Base-by-base conservation (phyloP, 2,113 vertebrate genomes). In the Sylvietta virens region DNA sequence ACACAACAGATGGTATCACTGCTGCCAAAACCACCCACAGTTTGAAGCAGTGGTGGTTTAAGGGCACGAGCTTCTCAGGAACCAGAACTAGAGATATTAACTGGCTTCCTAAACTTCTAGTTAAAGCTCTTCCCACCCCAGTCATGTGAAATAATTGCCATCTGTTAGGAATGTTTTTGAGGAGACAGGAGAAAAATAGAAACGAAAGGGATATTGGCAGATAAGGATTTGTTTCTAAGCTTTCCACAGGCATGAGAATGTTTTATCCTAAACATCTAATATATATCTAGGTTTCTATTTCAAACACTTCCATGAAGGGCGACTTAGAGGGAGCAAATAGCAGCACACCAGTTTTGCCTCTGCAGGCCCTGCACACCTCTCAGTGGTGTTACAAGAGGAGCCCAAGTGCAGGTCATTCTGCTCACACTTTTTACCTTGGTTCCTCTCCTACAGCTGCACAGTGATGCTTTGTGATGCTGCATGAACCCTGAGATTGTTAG, bases 121-220 rank as follows among this genome's bases (percentile, higher is more conserved):
- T 88, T 95, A 88, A 92, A 94, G 62, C 76, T 71, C 83, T 97
- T 95, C 94, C 83, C 96, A 81, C 33, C 35, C 48, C 81, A 85
- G 37, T 84, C 86, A 95, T 90, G 90, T 92, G 89, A 94, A 97
- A 92, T 92, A 95, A 93, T 81, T 88, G 53, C 90, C 94, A 95
- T 95, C 94, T 97, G 92, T 88, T 94, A 90, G 30, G 23, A 89
- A 88, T 20, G 26, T 21, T 61, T 92, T 45, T 94, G 45, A 86
- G 86, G 72, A 96, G 57, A 81, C 23, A 40, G 51, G 40, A 83
- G 54, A 70, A 85, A 92, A 96, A 81, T 1, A 88, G 61, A 87
- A 92, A 82, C 57, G 18, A 60, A 92, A 47, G 28, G 51, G 92
- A 70, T 77, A 83, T 8, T 84, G 79, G 74, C 51, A 91, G 85